Conservation (phyloP, 2,888 invertebrate species). For the Xiphydria camelus region DNA sequence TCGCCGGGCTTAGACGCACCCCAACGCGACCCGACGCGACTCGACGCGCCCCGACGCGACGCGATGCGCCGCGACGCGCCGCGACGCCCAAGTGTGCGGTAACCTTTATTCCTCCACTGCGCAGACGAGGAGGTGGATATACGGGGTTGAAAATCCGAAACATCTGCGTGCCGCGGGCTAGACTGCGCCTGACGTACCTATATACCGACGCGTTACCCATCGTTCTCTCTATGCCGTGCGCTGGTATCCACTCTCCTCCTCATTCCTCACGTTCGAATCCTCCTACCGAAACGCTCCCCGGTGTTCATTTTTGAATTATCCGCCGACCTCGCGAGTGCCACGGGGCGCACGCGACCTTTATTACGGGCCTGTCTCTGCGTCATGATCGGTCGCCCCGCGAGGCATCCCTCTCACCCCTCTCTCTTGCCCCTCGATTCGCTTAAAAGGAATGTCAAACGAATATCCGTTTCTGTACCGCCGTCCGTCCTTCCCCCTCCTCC, state of each 20-base stretch:
- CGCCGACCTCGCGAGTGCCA: too few relatives aligned
- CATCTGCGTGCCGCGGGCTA: conserved; percentile 12
- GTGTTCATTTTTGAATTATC: not conserved
- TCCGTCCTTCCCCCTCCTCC: too few relatives aligned
- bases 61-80: too few relatives aligned
- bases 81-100: too few relatives aligned
- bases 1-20: too few relatives aligned
- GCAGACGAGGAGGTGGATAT: not conserved
- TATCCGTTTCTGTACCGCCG: not conserved
- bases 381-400: not conserved
- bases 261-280: not conserved
- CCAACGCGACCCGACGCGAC: too few relatives aligned
- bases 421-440: too few relatives aligned
- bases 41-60: too few relatives aligned
- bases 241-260: not conserved
- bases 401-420: too few relatives aligned
- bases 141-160: conserved; percentile 23
- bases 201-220: conserved; percentile 9
- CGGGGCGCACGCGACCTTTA: not conserved
- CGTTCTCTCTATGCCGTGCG: not conserved
- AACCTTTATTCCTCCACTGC: too few relatives aligned
- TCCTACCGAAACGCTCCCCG: too few relatives aligned
- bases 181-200: conserved; percentile 22
- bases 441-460: not conserved
- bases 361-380: not conserved